Evolutionary conservation across 2,888 invertebrate genomes (phyloP), one percentile per base, ranked within the genome.

Genomic region (Gymnoscelis rufifasciata): DNA sequence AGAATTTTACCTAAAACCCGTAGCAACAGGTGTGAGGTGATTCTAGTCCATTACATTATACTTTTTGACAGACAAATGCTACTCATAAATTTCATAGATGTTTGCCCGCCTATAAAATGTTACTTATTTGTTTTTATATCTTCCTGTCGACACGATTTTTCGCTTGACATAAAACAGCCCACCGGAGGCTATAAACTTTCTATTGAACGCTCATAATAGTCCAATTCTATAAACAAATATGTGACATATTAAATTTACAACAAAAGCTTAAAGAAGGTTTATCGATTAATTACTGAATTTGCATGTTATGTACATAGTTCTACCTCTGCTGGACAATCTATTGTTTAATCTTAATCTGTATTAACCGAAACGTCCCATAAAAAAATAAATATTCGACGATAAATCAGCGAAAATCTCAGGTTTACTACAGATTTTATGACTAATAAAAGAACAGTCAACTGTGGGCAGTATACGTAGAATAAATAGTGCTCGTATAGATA

Each of bases 381-480:
- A 79, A 83, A 83, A 87, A 82, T 77, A 87, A 86, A 87, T 83
- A 83, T 81, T 79, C 66, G 68, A 61, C 71, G 69, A 77, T 84
- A 86, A 83, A 86, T 84, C 83, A 75, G 74, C 68, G 70, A 81
- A 86, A 82, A 83, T 78, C 74, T 67, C 66, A 67, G 70, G 75
- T 82, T 83, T 77, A 76, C 78, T 72, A 68, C 70, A 57, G 66
- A 57, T 72, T 83, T 88, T 84, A 87, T 80, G 79, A 79, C 81
- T 69, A 83, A 86, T 88, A 88, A 88, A 88, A 83, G 76, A 78
- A 79, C 81, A 77, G 86, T 84, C 84, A 78, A 83, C 83, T 62
- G 70, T 72, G 74, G 71, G 71, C 70, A 73, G 78, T 69, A 69
- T 76, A 71, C 73, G 62, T 51, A 67, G 77, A 83, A 80, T 80